Evolutionary conservation across 1,140 invertebrate species (phyloP), one percentile per base, ranked within the genome.

Genomic region (Polyergus mexicanus): DNA sequence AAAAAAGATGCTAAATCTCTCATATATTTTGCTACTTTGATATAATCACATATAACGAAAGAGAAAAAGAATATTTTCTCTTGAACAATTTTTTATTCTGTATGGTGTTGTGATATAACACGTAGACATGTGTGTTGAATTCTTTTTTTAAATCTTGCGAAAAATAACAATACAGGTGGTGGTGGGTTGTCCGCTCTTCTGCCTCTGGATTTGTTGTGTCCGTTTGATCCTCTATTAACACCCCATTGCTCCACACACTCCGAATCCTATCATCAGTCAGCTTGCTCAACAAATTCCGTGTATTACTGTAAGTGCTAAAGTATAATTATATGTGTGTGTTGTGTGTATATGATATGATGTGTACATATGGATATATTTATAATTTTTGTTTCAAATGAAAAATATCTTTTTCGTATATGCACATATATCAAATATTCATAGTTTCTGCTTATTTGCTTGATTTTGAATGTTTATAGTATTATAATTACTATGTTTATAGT

Each of bases 101-200:
- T 41, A 56, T 19, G 6, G 10, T 77, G 41, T 35, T 56, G 65
- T 80, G 10, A 28, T 32, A 32, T 78, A 80, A 77, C 22, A 54
- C 22, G 19, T 35, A 60, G 38, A 68, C 6, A n/a, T 1, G 25
- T 32, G 25, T 58, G 35, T 72, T 32, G 54, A 74, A 85, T 56
- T 56, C n/a, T 63, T 74, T 19, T 66, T 16, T 19, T 74, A 84
- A 84, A 74, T 65, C 41, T 90, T 81, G 65, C 60, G 47, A 85
- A 87, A 86, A 72, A 85, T 38, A 85, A 89, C 76, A 86, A 89
- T 92, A 88, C 92, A 95, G 94, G 94, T 95, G 88, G 76, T 78
- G 93, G 94, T 92, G 94, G 94, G 90, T 94, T 95, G 81, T 95
- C 94, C 85, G 94, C 94, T 91, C 94, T 95, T 93, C 92, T 95